Base-by-base conservation (phyloP, 2,888 invertebrate species). In the Dione vanillae region DNA sequence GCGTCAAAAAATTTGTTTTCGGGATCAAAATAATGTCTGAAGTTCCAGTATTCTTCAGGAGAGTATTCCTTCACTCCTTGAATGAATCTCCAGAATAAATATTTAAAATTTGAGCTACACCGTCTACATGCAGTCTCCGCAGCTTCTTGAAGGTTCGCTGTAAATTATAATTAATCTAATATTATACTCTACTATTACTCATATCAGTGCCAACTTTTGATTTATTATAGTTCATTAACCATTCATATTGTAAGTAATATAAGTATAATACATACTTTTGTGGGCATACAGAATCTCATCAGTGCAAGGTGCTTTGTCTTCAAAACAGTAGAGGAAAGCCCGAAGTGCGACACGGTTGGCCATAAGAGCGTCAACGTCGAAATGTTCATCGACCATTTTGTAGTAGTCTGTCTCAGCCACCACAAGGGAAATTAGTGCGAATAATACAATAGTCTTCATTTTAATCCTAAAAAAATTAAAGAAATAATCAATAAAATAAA, bases 21-120 rank as follows among this genome's bases (percentile, higher is more conserved):
- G 5, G 95, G 94, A 81, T 96, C 96, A 79, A 88, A 94, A 70
- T 94, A 94, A 67, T 86, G 84, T 78, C 91, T 92, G 72, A 94
- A 87, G 6, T 83, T 85, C 41, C 82, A 79, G 84, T 91, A 94
- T 40, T 93, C 91, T 10, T 85, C 78, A 0, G 94, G 93, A 0
- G 89, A 94, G 66, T 93, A 92, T 59, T 88, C 85, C 72, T 95
- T 94, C 76, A 97, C 5, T 8, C 67, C 75, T 14, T 67, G n/a
- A 0, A 78, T 68, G 35, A 75, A 76, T 16, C 61, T 37, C 45
- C 70, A 67, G 49, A 67, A 69, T 5, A 59, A 67, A 12, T 73
- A 69, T 41, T 73, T 76, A 41, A 77, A 77, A 11, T 51, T 64
- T 1, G 66, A 10, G 35, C 67, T 75, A 45, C 78, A 78, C 56